Percentiles rank a stretch among this genome's conserved stretches.
Evolutionary conservation across 2,113 vertebrate genomes (phyloP).

Genomic region (Rhombomys opimus): DNA sequence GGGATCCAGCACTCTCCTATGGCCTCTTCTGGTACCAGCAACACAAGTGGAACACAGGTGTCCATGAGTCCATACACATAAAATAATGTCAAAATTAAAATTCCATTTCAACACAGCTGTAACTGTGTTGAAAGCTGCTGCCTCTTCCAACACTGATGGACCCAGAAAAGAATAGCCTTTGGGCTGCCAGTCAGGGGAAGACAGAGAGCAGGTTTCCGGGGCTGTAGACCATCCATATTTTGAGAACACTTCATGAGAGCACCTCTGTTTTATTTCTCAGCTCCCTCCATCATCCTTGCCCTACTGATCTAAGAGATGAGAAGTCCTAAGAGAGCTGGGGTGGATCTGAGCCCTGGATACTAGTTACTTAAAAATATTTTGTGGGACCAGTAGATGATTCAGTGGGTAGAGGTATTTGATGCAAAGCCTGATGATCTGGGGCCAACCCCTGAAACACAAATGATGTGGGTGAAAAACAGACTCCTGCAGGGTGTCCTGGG

Average conservation of each 20-base stretch:
- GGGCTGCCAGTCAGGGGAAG: not conserved
- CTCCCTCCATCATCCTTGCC: not conserved
- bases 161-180: not conserved
- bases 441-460: not conserved
- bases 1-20: not conserved
- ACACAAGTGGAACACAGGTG: too few species aligned
- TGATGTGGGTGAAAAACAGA: not conserved
- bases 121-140: not conserved
- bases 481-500: too few species aligned
- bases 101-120: not conserved
- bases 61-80: not conserved
- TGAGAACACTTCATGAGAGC: not conserved
- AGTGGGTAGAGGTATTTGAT: not conserved
- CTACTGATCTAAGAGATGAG: not conserved
- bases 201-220: fast-evolving
- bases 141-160: not conserved
- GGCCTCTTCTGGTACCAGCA: not conserved
- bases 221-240: fast-evolving
- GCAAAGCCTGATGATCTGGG: not conserved
- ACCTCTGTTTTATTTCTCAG: not conserved
- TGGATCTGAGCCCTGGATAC: not conserved
- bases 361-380: not conserved
- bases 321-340: not conserved
- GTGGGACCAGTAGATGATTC: not conserved
- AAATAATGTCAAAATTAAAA: not conserved